Evolutionary conservation across 2,888 invertebrate species (phyloP).

Genomic region (Gymnosoma rotundatum): DNA sequence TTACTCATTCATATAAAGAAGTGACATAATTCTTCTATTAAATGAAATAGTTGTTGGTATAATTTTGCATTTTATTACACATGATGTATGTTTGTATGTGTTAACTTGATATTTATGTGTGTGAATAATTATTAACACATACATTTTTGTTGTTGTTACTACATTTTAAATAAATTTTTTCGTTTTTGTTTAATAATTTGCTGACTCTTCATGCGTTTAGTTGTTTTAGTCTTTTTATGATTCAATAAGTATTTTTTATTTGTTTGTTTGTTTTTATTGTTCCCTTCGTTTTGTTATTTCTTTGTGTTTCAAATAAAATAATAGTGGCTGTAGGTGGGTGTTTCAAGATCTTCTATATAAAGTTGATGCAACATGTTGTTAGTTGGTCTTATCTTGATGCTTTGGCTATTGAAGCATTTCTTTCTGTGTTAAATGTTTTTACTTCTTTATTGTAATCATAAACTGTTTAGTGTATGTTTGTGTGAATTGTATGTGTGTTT

Average conservation of each 20-base stretch:
- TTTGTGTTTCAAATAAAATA: slow-evolving; percentile 16
- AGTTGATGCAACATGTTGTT: slow-evolving; percentile 67
- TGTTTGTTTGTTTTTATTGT: slow-evolving; percentile 11
- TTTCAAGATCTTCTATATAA: slow-evolving; percentile 29
- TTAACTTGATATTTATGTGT: slow-evolving; percentile 11
- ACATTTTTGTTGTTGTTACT: not conserved
- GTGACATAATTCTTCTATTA: slow-evolving; percentile 54
- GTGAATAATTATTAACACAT: not conserved
- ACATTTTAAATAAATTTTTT: slow-evolving; percentile 24
- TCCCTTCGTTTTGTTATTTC: slow-evolving; percentile 50
- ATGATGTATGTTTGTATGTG: not conserved
- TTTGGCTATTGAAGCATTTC: slow-evolving; percentile 64
- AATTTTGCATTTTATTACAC: slow-evolving; percentile 48
- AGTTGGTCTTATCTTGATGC: slow-evolving; percentile 55
- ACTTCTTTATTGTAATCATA: slow-evolving; percentile 1
- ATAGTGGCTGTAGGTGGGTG: slow-evolving; percentile 18
- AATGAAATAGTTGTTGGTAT: slow-evolving; percentile 1
- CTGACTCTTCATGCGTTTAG: slow-evolving; percentile 61
- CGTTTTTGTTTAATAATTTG: slow-evolving; percentile 31
- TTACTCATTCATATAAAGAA: slow-evolving; percentile 7
- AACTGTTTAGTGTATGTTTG: not conserved
- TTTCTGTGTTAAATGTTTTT: slow-evolving; percentile 33
- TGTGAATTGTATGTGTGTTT: not conserved
- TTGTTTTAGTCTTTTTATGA: slow-evolving; percentile 39
- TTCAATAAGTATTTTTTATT: slow-evolving; percentile 40